A percentile compares a stretch with the other conserved stretches of the same genome.
Evolutionary conservation across 2,888 invertebrate genomes (phyloP).

Genomic region (Drosophila cognata): DNA sequence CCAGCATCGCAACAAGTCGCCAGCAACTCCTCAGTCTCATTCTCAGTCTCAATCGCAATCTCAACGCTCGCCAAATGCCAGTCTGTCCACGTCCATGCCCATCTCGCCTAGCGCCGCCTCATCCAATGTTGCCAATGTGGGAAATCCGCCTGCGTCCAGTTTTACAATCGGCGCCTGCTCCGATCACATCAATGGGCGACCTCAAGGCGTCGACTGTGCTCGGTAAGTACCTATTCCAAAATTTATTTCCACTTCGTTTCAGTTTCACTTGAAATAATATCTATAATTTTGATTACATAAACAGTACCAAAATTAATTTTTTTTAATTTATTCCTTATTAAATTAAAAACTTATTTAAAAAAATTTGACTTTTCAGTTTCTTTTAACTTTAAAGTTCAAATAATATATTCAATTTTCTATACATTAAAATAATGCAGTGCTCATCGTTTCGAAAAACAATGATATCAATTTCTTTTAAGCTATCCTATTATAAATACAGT

Average conservation of each 20-base stretch:
- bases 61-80: conserved; percentile 60
- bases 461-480: too few species aligned
- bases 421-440: too few species aligned
- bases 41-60: conserved; percentile 30
- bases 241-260: neutral
- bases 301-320: too few species aligned
- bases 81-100: conserved; percentile 50
- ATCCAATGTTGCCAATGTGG: conserved; percentile 54
- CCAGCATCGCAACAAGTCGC: conserved; percentile 67
- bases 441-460: too few species aligned
- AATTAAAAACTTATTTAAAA: too few species aligned
- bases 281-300: neutral
- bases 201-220: conserved; percentile 96
- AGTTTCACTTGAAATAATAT: neutral
- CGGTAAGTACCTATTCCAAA: conserved; percentile 75
- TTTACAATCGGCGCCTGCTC: conserved; percentile 96
- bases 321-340: too few species aligned
- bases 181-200: conserved; percentile 96
- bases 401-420: too few species aligned
- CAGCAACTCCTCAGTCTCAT: conserved; percentile 59
- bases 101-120: conserved; percentile 64
- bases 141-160: conserved; percentile 72
- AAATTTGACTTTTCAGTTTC: too few species aligned
- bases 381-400: too few species aligned
- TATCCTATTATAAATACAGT: too few species aligned